Evolutionary conservation across 2,888 invertebrate species (phyloP).

Genomic region (Drosophila macrospina): DNA sequence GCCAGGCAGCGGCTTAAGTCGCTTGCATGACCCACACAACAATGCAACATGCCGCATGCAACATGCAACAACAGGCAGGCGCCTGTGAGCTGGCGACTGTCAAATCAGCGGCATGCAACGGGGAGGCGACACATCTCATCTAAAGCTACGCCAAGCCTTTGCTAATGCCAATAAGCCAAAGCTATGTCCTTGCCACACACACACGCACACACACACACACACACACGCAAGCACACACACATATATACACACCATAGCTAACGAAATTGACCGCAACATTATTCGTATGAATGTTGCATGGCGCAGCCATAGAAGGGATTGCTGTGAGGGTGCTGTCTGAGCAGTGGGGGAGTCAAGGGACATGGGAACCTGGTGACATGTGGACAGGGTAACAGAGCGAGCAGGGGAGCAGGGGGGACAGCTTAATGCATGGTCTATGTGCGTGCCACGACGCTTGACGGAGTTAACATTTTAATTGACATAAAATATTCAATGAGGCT

Average conservation of each 20-base stretch:
- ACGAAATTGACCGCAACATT: slow-evolving; percentile 80
- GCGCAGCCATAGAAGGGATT: slow-evolving; percentile 27
- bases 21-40: slow-evolving; percentile 27
- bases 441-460: slow-evolving; percentile 71
- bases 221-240: neutral
- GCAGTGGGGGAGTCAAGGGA: neutral
- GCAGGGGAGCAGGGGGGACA: neutral
- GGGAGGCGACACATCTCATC: slow-evolving; percentile 25
- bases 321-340: no score
- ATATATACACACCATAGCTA: slow-evolving; percentile 29
- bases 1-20: slow-evolving; percentile 41
- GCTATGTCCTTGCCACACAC: slow-evolving; percentile 29
- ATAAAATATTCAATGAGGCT: slow-evolving; percentile 74
- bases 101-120: slow-evolving; percentile 47
- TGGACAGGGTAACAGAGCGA: neutral
- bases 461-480: slow-evolving; percentile 82
- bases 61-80: slow-evolving; percentile 24
- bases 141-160: slow-evolving; percentile 54
- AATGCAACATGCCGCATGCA: slow-evolving; percentile 25
- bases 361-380: neutral
- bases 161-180: slow-evolving; percentile 72
- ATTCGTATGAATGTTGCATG: slow-evolving; percentile 72
- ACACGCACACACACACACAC: slow-evolving; percentile 11
- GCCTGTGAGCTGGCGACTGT: slow-evolving; percentile 53
- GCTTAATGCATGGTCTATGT: slow-evolving; percentile 40